Conservation (phyloP, 2,113 vertebrate species). For the Clinocottus analis region DNA sequence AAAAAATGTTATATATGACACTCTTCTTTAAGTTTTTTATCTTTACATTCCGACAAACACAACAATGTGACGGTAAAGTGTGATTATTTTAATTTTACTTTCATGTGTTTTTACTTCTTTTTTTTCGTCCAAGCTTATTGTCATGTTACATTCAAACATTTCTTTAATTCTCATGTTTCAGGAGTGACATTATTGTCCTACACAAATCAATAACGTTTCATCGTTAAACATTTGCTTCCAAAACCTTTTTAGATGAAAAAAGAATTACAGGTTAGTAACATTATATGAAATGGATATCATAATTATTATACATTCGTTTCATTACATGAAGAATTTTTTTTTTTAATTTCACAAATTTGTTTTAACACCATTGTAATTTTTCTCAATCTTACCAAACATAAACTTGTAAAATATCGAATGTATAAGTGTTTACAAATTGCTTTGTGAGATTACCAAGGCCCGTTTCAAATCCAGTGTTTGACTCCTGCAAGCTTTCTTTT, state of each 20-base stretch:
- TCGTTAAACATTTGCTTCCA: not conserved
- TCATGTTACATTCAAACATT: not conserved
- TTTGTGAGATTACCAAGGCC: not conserved
- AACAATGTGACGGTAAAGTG: too few species aligned
- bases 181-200: not conserved
- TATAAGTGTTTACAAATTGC: conserved; percentile 20
- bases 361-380: not conserved
- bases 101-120: not conserved
- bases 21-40: not conserved
- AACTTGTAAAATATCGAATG: not conserved
- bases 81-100: not conserved
- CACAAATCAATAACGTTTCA: not conserved
- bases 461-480: conserved; percentile 38
- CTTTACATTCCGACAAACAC: not conserved
- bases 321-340: not conserved
- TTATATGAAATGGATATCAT: not conserved
- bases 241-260: not conserved
- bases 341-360: not conserved
- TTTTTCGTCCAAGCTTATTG: not conserved
- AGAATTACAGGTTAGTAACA: not conserved
- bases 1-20: not conserved
- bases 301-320: not conserved
- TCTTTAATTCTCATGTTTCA: not conserved
- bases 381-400: not conserved
- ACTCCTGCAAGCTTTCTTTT: conserved; percentile 36